Evolutionary conservation across 2,888 invertebrate genomes (phyloP).

Genomic region (Pocota personata): DNA sequence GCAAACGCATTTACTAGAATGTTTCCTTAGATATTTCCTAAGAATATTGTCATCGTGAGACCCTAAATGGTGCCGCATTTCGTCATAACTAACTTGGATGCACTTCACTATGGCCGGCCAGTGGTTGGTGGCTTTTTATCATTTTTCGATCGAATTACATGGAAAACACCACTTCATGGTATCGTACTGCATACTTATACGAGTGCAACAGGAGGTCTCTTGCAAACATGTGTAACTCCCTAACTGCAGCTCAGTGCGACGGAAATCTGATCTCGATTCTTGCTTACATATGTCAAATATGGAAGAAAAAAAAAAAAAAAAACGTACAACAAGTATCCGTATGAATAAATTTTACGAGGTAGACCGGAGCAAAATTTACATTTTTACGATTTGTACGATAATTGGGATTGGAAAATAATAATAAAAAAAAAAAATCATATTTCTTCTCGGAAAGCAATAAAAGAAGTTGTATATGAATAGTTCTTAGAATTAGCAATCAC

Average conservation of each 20-base stretch:
- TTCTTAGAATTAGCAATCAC: constrained; percentile 10
- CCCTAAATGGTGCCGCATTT: constrained; percentile 55
- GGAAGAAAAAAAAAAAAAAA: constrained; percentile 24
- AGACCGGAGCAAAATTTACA: constrained; percentile 9
- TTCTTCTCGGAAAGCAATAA: constrained; percentile 34
- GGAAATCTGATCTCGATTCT: constrained; percentile 61
- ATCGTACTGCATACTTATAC: constrained; percentile 5
- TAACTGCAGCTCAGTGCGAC: constrained; percentile 11
- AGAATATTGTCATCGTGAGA: constrained; percentile 54
- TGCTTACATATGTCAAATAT: constrained; percentile 60
- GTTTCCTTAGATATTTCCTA: constrained; percentile 28
- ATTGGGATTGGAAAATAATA: constrained; percentile 26
- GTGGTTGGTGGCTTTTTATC: constrained; percentile 15
- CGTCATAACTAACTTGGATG: constrained; percentile 29
- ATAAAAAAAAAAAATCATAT: neutral
- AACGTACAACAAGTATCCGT: constrained; percentile 2
- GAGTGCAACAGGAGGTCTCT: constrained; percentile 55
- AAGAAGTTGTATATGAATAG: constrained; percentile 9
- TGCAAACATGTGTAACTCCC: constrained; percentile 53
- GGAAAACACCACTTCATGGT: constrained; percentile 21
- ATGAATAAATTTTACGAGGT: constrained; percentile 5
- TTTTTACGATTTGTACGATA: constrained; percentile 47
- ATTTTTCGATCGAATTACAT: constrained; percentile 55
- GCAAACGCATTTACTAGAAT: constrained; percentile 32
- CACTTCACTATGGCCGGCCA: neutral